These are phyloP conservation scores for Nesidiocoris tenuis DNA, from an alignment of 2,888 invertebrate genomes.

Conservation along the genomic window DNA sequence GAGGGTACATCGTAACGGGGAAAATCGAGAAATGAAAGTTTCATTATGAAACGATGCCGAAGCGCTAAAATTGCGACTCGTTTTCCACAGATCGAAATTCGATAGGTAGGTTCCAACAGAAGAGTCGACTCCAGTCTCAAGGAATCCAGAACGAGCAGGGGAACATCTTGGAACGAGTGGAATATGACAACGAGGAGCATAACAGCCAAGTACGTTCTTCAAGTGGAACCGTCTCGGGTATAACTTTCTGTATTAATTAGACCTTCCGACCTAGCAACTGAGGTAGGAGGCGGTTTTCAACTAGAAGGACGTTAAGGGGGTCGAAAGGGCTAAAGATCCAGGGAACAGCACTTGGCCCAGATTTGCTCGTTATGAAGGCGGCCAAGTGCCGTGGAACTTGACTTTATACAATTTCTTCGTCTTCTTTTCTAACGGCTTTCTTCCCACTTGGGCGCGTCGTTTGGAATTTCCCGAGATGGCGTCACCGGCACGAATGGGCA, in stretches of 20 bases:
- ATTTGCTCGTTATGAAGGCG: slow-evolving; percentile 38
- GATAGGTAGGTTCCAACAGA: too few relatives aligned
- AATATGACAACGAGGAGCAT: background rate
- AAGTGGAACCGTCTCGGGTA: background rate
- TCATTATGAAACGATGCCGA: too few relatives aligned
- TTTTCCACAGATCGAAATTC: too few relatives aligned
- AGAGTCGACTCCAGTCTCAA: too few relatives aligned
- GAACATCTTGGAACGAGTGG: too few relatives aligned
- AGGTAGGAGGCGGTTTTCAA: background rate
- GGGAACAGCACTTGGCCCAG: slow-evolving; percentile 20
- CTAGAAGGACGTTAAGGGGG: background rate
- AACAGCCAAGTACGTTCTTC: background rate
- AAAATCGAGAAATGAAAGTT: too few relatives aligned
- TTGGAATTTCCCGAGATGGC: background rate
- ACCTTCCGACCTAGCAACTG: slow-evolving; percentile 1
- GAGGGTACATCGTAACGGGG: too few relatives aligned
- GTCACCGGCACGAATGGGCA: background rate
- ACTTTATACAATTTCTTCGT: background rate
- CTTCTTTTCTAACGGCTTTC: background rate
- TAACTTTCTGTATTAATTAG: slow-evolving; percentile 29
- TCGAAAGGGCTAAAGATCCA: slow-evolving; percentile 4
- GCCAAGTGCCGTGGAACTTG: background rate
- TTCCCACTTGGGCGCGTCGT: background rate
- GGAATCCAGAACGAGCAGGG: too few relatives aligned
- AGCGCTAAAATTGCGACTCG: too few relatives aligned